phyloP scores from a whole-genome alignment of 2,888 invertebrate species.

The Odontothrips loti region DNA sequence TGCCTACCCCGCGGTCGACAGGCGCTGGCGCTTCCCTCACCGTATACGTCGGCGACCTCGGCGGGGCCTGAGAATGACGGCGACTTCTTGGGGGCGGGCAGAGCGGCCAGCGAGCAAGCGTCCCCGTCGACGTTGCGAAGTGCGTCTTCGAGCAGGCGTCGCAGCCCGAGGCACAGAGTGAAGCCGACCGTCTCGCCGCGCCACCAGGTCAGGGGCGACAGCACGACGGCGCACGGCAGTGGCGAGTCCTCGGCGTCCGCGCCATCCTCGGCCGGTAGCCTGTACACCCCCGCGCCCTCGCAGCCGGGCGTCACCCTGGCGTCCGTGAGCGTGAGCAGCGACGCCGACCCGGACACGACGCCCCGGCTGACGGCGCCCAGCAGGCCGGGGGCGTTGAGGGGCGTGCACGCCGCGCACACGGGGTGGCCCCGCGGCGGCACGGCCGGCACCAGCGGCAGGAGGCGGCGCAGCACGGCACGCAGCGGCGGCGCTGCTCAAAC shows the following conservation, averaged over 20 bases:
- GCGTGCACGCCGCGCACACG: neutral
- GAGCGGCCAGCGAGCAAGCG: neutral
- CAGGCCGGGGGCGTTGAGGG: constrained; percentile 29
- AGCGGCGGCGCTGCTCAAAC: neutral
- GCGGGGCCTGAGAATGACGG: neutral
- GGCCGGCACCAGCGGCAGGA: neutral
- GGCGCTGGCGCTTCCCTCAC: neutral
- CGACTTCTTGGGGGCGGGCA: neutral
- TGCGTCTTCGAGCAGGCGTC: constrained; percentile 31
- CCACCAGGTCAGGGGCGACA: constrained; percentile 36
- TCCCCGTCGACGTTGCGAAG: neutral
- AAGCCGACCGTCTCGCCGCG: constrained; percentile 38
- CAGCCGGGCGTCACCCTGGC: constrained; percentile 35
- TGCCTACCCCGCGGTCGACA: neutral
- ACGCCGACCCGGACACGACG: constrained; percentile 34
- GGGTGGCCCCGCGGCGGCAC: neutral
- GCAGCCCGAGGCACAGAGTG: constrained; percentile 34
- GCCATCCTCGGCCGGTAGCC: neutral
- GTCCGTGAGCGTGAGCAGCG: constrained; percentile 36
- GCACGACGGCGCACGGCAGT: constrained; percentile 32
- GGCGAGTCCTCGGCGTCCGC: neutral
- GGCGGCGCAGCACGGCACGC: neutral
- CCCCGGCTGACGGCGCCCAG: constrained; percentile 36
- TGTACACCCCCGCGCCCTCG: constrained; percentile 37
- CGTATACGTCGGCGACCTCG: neutral